Evolutionary conservation across 2,797 vertebrate genomes (phyloP).

Genomic region (Pseudopleuronectes americanus): DNA sequence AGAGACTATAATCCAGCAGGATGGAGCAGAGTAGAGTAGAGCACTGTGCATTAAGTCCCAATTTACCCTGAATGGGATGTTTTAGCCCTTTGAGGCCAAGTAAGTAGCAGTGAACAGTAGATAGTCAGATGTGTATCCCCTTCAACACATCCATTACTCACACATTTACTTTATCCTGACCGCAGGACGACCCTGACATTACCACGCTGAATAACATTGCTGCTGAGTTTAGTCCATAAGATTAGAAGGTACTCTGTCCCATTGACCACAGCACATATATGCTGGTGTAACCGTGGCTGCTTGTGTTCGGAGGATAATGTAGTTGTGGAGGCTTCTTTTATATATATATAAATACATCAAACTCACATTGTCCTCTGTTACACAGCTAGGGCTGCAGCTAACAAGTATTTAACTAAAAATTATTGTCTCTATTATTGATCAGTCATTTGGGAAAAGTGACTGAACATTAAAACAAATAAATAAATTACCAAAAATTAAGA

Average conservation of each 20-base stretch:
- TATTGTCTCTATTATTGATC: too few species aligned
- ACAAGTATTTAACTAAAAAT: too few species aligned
- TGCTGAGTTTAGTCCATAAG: constrained; percentile 20
- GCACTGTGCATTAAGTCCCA: constrained; percentile 65
- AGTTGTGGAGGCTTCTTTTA: too few species aligned
- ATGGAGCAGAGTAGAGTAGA: constrained; percentile 50
- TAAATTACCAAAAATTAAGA: too few species aligned
- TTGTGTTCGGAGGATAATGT: not conserved
- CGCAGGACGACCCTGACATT: constrained; percentile 1
- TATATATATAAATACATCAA: too few species aligned
- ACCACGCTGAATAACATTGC: constrained; percentile 14
- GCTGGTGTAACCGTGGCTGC: not conserved
- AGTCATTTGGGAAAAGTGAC: too few species aligned
- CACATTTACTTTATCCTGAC: constrained; percentile 32
- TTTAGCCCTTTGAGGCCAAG: constrained; percentile 59
- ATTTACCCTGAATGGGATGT: constrained; percentile 62
- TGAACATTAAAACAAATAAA: too few species aligned
- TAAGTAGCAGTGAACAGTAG: constrained; percentile 27
- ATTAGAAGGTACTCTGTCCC: not conserved
- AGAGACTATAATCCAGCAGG: constrained; percentile 69
- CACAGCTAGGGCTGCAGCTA: not conserved
- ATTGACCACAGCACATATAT: not conserved
- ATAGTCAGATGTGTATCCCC: constrained; percentile 50
- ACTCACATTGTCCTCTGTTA: too few species aligned
- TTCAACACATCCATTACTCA: constrained; percentile 39